Evolutionary conservation across 2,113 vertebrate genomes (phyloP).

Genomic region (Pholis gunnellus): DNA sequence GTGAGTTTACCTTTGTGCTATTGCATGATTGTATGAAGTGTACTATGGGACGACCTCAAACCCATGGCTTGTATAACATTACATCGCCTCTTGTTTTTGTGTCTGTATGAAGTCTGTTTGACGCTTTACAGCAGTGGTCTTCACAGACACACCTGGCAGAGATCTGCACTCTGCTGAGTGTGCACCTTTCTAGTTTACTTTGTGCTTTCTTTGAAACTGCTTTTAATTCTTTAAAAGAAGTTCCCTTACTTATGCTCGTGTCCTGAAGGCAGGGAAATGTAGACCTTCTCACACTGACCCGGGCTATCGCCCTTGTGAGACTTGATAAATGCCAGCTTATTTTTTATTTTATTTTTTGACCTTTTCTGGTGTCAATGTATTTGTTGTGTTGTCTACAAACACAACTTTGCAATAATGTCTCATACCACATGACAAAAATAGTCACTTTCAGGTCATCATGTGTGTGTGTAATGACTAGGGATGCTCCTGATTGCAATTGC

Average conservation of each 20-base stretch:
- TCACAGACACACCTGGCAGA: too few species aligned
- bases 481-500: background rate
- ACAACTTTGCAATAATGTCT: background rate
- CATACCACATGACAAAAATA: background rate
- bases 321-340: slow-evolving; percentile 27
- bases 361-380: background rate
- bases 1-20: background rate
- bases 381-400: background rate
- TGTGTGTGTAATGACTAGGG: background rate
- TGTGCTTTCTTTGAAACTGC: background rate
- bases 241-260: background rate
- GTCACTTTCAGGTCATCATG: background rate
- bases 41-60: background rate
- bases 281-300: slow-evolving; percentile 5
- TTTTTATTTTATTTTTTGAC: background rate
- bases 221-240: background rate
- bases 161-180: too few species aligned
- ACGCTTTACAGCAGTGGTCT: background rate
- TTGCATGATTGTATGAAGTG: background rate
- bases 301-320: slow-evolving; percentile 4
- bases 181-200: background rate
- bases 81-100: background rate
- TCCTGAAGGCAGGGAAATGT: background rate
- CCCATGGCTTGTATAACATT: background rate
- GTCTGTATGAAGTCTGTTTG: background rate